Base-by-base conservation (phyloP, 2,888 invertebrate genomes). In the Argynnis bischoffii region DNA sequence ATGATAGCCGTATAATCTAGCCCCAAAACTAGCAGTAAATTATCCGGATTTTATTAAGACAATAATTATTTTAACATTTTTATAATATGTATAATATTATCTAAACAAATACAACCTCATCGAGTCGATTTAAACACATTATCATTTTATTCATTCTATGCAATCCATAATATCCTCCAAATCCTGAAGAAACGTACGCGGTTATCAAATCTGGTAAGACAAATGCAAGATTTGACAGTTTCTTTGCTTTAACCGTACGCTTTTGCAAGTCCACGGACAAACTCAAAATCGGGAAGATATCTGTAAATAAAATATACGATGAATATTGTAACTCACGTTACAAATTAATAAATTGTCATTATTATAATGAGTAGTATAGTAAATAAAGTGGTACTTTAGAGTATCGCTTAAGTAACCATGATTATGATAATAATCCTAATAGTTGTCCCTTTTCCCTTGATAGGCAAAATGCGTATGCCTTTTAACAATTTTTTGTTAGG, bases 181-280 rank as follows among this genome's bases (percentile, higher is more conserved):
- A 18, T 2, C 18, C 35, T 18, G 41, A 41, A 18, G 46, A 1
- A n/a, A 6, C 41, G 6, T 41, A 41, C 0, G 56, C 41, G 18
- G 56, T 56, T 6, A 56, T 6, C 14, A 41, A 18, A 16, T 56
- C 56, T 21, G 56, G 56, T 46, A 56, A 18, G 46, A 56, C 41
- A 16, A 56, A 56, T 41, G 56, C 3, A 13, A 56, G 6, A 14
- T 56, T 56, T 6, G 18, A 46, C 41, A 56, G 18, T 18, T 18
- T 13, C 1, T 41, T 56, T 18, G 56, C 41, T 46, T 46, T 56
- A 13, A 56, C 41, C 5, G 14, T 41, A 6, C 18, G 18, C 8
- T 56, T 56, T 46, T 15, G 6, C 18, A 56, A 46, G 56, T 56
- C 56, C 13, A 15, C 18, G 14, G 14, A 3, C 3, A 56, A 8